Evolutionary conservation across 2,797 vertebrate species (phyloP).

Genomic region (Chelon auratus): DNA sequence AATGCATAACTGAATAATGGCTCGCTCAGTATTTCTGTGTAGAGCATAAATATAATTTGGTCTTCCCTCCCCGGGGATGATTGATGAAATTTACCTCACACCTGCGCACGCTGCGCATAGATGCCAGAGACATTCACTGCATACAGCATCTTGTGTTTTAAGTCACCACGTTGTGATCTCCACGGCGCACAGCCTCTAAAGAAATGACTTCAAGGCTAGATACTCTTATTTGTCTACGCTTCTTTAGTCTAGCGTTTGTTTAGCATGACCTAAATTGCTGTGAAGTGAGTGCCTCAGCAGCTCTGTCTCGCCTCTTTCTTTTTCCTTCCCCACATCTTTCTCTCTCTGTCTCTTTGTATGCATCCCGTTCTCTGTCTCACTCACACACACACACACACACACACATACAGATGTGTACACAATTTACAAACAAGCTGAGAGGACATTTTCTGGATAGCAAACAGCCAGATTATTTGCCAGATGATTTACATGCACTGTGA

Average conservation of each 20-base stretch:
- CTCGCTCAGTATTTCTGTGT: slow-evolving; percentile 39
- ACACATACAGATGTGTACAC: slow-evolving; percentile 21
- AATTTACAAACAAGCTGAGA: slow-evolving; percentile 63
- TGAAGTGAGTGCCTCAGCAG: slow-evolving; percentile 80
- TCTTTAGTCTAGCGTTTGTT: slow-evolving; percentile 76
- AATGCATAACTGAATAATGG: slow-evolving; percentile 43
- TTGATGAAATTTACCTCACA: slow-evolving; percentile 55
- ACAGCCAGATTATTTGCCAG: slow-evolving; percentile 40
- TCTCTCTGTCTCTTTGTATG: slow-evolving; percentile 46
- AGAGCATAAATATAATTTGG: slow-evolving; percentile 43
- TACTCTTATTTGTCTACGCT: slow-evolving; percentile 64
- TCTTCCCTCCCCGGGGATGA: slow-evolving; percentile 19
- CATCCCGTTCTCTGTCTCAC: slow-evolving; percentile 40
- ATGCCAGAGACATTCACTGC: slow-evolving; percentile 27
- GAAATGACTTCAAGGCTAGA: slow-evolving; percentile 53
- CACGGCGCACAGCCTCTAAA: slow-evolving; percentile 17
- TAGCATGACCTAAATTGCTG: slow-evolving; percentile 83
- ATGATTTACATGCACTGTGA: slow-evolving; percentile 58
- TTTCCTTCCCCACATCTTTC: slow-evolving; percentile 43
- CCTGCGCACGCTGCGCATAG: slow-evolving; percentile 32
- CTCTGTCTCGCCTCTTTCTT: slow-evolving; percentile 74
- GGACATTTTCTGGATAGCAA: slow-evolving; percentile 51
- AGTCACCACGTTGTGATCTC: slow-evolving; percentile 10
- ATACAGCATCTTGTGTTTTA: slow-evolving; percentile 17
- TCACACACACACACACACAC: background rate